Evolutionary conservation across 2,888 invertebrate genomes (phyloP), one percentile per base, ranked within the genome.

Genomic region (Taenaris catops): DNA sequence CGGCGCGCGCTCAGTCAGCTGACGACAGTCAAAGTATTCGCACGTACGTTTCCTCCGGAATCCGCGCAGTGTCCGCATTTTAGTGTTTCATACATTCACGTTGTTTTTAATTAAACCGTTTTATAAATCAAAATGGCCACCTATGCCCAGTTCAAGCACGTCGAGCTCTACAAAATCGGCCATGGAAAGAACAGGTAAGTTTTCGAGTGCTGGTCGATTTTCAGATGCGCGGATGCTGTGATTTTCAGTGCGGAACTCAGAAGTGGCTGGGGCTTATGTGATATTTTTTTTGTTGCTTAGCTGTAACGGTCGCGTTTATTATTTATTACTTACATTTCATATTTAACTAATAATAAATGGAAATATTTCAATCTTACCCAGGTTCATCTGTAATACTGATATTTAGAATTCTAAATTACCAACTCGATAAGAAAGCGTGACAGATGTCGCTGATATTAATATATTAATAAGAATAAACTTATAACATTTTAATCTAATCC

Each of bases 111-210:
- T 38, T 29, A 60, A 55, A 44, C 53, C 55, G 51, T n/a, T n/a
- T n/a, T n/a, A 49, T 40, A 44, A 34, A 23, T 47, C 40, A 65
- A 62, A 63, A 95, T 96, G 96, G 96, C 96, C 76, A 94, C 96
- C 73, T 96, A 96, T 90, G 95, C 96, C 72, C 93, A 95, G 56
- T 96, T 95, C 90, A 94, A 96, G 88, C 96, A 96, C 88, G 93
- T 96, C 81, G 96, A 96, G 88, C 92, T 96, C 63, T 96, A 96
- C 91, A 95, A 96, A 88, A 94, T 96, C 75, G 96, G 96, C 78
- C 94, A 94, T 86, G 95, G 96, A 75, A 96, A 96, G 88, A 95
- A 95, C 88, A 94, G 96, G 96, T 96, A 53, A 73, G 69, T 33
- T 34, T 16, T 16, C 31, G 8, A 23, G 31, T 23, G 23, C 6